Evolutionary conservation across 2,888 invertebrate species (phyloP).

Genomic region (Spilarctia lutea): DNA sequence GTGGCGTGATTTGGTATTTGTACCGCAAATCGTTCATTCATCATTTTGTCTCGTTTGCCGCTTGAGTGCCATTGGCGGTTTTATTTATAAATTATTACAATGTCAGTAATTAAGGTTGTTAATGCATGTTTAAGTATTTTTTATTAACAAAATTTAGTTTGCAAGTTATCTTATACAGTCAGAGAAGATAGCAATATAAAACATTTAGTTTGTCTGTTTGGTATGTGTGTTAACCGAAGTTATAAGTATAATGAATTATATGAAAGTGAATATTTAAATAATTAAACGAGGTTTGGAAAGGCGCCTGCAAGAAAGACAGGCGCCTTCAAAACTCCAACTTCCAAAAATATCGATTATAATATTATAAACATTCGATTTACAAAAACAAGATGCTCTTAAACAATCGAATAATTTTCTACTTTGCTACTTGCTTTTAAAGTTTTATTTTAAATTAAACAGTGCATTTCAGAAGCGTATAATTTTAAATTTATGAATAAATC

Average conservation of each 20-base stretch:
- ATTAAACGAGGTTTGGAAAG: slow-evolving; percentile 43
- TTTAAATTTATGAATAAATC: neutral
- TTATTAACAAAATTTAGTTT: neutral
- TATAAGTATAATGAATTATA: slow-evolving; percentile 38
- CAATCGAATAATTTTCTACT: neutral
- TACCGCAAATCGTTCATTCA: slow-evolving; percentile 42
- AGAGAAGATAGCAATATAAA: neutral
- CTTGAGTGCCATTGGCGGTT: slow-evolving; percentile 5
- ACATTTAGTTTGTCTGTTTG: neutral
- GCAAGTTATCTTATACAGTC: neutral
- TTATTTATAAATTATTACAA: neutral
- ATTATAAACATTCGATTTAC: slow-evolving; percentile 55
- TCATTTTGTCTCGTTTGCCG: slow-evolving; percentile 36
- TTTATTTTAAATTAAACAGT: neutral
- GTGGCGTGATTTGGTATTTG: slow-evolving; percentile 59
- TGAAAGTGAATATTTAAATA: slow-evolving; percentile 50
- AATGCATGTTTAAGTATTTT: neutral
- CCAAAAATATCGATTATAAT: slow-evolving; percentile 34
- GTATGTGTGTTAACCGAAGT: slow-evolving; percentile 27
- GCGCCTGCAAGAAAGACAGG: too few species aligned
- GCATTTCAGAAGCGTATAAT: neutral
- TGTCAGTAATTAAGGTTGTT: neutral
- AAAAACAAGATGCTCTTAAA: slow-evolving; percentile 24
- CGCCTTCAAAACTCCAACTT: too few species aligned
- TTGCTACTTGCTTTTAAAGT: neutral